A percentile compares a stretch with the other conserved stretches of the same genome.
Conservation (phyloP, 2,797 vertebrate genomes). For the Tragopan temminckii region DNA sequence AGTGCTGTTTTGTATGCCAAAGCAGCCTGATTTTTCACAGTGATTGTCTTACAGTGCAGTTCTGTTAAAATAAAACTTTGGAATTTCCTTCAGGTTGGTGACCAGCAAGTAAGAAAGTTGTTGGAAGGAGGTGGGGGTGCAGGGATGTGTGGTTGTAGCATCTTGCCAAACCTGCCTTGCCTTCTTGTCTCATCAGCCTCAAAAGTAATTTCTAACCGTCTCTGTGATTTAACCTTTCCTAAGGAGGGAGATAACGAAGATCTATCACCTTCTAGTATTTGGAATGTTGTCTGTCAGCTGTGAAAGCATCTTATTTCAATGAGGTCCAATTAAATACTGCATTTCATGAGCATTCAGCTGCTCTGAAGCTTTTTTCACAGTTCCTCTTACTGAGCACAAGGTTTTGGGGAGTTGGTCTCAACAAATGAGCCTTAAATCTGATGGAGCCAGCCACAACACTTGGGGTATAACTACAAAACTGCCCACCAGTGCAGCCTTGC, state of each 20-base stretch:
- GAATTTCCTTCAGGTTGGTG: slow-evolving; percentile 72
- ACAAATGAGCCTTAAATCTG: neutral
- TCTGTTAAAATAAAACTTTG: slow-evolving; percentile 41
- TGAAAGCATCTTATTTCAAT: neutral
- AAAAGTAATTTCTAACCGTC: neutral
- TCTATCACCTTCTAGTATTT: neutral
- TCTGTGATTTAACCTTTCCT: slow-evolving; percentile 7
- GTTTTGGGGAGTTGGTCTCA: neutral
- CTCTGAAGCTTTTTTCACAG: neutral
- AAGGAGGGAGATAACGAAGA: neutral
- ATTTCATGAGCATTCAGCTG: neutral
- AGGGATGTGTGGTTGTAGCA: slow-evolving; percentile 14
- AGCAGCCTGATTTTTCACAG: slow-evolving; percentile 59
- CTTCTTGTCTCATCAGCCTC: neutral
- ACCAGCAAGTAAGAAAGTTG: slow-evolving; percentile 42
- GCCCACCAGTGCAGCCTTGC: neutral
- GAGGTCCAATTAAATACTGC: neutral
- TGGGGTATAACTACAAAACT: neutral
- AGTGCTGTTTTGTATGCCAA: slow-evolving; percentile 23
- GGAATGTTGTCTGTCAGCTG: neutral
- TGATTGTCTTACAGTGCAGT: slow-evolving; percentile 44
- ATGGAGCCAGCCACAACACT: neutral
- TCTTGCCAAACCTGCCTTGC: slow-evolving; percentile 53
- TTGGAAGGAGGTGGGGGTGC: neutral
- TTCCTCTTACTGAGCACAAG: neutral